Conservation (phyloP, 1,140 invertebrate species). For the Augochlora pura region DNA sequence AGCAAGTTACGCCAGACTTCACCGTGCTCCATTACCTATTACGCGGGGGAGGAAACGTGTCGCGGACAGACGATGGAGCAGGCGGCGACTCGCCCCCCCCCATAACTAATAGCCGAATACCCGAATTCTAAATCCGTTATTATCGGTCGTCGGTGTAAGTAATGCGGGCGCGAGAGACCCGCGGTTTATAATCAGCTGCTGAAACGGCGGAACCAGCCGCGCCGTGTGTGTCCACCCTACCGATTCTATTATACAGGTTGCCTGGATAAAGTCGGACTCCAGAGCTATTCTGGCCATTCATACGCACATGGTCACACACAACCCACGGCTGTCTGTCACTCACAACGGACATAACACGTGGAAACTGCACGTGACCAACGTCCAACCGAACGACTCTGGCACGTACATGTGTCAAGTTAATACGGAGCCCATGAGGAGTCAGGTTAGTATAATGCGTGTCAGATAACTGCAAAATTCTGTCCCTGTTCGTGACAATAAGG, state of each 20-base stretch:
- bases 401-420: conserved; percentile 95
- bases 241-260: conserved; percentile 58
- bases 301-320: conserved; percentile 93
- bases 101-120: conserved; percentile 30
- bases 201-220: conserved; percentile 35
- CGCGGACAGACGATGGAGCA: background rate
- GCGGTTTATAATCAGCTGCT: conserved; percentile 42
- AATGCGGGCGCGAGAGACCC: background rate
- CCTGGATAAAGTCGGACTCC: conserved; percentile 87
- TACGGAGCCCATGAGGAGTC: conserved; percentile 93
- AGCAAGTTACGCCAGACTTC: background rate
- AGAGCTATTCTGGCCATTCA: conserved; percentile 94
- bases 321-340: conserved; percentile 89
- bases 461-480: background rate
- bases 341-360: conserved; percentile 94
- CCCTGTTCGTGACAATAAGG: background rate
- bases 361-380: conserved; percentile 92
- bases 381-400: conserved; percentile 91
- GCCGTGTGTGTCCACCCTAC: conserved; percentile 15
- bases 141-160: conserved; percentile 17
- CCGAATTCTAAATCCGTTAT: conserved; percentile 26
- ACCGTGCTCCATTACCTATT: background rate
- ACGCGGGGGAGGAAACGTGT: background rate
- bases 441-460: conserved; percentile 82
- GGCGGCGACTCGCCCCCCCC: too few species aligned